These are phyloP conservation scores for Spheniscus humboldti DNA, from an alignment of 2,797 vertebrate species.

Conservation along the genomic window DNA sequence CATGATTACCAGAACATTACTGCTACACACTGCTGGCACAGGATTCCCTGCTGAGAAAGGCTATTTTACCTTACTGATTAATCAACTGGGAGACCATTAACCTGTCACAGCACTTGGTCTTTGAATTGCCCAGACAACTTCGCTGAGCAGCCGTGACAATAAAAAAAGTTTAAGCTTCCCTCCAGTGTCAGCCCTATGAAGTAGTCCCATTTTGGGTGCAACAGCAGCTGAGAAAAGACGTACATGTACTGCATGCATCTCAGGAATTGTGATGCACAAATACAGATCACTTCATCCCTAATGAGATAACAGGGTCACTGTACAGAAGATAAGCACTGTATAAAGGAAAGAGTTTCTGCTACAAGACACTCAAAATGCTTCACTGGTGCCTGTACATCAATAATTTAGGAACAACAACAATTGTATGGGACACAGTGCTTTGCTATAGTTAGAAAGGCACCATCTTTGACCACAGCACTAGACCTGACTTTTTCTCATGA, in stretches of 20 bases:
- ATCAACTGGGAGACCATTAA: conserved; percentile 18
- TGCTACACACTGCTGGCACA: background rate
- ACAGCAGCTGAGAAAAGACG: background rate
- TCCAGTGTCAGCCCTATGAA: background rate
- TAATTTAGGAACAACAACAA: background rate
- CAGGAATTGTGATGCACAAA: background rate
- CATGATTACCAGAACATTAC: background rate
- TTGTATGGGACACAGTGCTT: background rate
- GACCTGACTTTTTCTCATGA: background rate
- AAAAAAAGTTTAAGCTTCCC: background rate
- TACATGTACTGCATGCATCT: background rate
- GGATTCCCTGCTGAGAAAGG: background rate
- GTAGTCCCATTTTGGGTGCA: background rate
- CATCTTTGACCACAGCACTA: background rate
- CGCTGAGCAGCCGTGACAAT: background rate
- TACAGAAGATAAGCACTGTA: background rate
- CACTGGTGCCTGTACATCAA: background rate
- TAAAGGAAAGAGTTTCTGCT: background rate
- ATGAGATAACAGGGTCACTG: background rate
- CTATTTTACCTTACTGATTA: background rate
- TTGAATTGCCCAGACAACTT: conserved; percentile 1
- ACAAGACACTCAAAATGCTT: background rate
- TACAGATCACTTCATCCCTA: background rate
- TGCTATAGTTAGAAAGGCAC: background rate
- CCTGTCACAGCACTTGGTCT: background rate